Conservation (phyloP, 2,888 invertebrate species). For the Chaetogeoica ovagalla region DNA sequence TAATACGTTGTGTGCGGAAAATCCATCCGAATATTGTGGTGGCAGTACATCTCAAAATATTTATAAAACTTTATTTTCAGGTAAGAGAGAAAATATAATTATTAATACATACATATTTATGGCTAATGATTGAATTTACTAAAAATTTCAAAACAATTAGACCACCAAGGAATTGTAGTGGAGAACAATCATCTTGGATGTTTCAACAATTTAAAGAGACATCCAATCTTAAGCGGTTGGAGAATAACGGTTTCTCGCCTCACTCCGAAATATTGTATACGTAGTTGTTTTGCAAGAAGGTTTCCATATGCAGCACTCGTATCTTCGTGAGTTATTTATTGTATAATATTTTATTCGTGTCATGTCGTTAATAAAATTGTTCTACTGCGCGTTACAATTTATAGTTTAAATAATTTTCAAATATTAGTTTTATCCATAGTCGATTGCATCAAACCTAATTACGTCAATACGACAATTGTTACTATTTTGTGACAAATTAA, state of each 20-base stretch:
- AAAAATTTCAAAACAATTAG: slow-evolving; percentile 9
- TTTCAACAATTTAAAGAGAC: slow-evolving; percentile 36
- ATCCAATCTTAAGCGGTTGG: slow-evolving; percentile 43
- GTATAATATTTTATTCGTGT: no score
- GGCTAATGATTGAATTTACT: neutral
- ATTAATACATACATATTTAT: neutral
- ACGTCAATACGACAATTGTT: no score
- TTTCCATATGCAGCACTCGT: slow-evolving; percentile 36
- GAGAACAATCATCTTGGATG: slow-evolving; percentile 19
- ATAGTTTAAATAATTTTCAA: no score
- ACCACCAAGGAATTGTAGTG: neutral
- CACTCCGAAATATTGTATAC: slow-evolving; percentile 30
- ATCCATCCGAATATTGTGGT: slow-evolving; percentile 45
- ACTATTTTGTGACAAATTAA: no score
- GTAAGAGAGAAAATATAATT: neutral
- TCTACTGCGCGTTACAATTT: no score
- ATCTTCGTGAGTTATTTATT: slow-evolving; percentile 23
- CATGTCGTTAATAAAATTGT: neutral
- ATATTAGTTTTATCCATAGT: no score
- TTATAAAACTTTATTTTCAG: slow-evolving; percentile 35
- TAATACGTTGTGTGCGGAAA: slow-evolving; percentile 18
- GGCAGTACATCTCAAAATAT: slow-evolving; percentile 22
- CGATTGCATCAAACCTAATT: no score
- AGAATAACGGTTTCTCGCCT: slow-evolving; percentile 2
- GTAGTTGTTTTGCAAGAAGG: slow-evolving; percentile 27